Base-by-base conservation (phyloP, 2,888 invertebrate species). In the Cryptus armator region DNA sequence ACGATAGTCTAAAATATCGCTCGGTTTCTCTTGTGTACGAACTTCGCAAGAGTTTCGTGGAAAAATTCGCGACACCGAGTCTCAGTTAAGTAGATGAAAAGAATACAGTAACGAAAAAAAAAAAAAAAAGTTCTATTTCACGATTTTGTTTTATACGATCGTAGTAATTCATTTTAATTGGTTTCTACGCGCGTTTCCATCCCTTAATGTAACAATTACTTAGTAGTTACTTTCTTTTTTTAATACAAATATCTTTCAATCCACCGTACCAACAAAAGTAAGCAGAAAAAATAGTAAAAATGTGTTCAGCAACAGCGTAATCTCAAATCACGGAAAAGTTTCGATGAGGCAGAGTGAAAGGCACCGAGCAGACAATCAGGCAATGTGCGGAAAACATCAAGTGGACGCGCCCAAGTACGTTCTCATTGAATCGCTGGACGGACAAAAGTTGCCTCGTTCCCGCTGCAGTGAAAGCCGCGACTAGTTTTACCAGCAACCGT, bases 401-500 rank as follows among this genome's bases (percentile, higher is more conserved):
- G 7, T 29, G 44, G 72, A 72, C 72, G 56, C 72, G 32, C 59
- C 62, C 59, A 74, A 62, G 59, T 62, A 62, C 59, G 29, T 29
- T 62, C 59, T 62, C 37, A 62, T 62, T 62, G 59, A 62, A 62
- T 32, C 24, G 29, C 59, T n/a, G 29, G 59, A 32, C 59, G 59
- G 7, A n/a, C 59, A 62, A 32, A 62, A 62, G 32, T 62, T 32
- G 32, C 59, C 37, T 62, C 67, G 51, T 51, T 64, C 32, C 9
- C 32, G 48, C 32, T 48, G 74, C 46, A 74, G 74, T 62, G 74
- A 74, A 74, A 74, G 46, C 62, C 29, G 24, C 59, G 74, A 74
- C 72, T 29, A 16, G 74, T 75, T 75, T 46, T 19, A 64, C 48
- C 53, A 37, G 14, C 43, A 56, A 16, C 6, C 29, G 10, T 64